Conservation (phyloP, 2,888 invertebrate genomes). For the Zhengitettix transpicula region DNA sequence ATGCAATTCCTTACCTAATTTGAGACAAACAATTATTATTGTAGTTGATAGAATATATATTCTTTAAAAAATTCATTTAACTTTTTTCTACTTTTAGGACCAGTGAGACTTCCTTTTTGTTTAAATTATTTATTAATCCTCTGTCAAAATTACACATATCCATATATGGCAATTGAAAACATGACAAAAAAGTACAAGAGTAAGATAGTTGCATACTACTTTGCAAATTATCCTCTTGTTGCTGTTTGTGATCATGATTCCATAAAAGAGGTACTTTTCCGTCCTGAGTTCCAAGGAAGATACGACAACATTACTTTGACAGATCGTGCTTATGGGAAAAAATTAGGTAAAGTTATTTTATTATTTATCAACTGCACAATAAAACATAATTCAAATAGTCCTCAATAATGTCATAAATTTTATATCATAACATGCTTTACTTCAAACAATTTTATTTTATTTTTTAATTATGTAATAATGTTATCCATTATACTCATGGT, state of each 20-base stretch:
- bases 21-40: no score
- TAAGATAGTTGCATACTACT: conserved; percentile 37
- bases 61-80: no score
- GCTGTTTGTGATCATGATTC: conserved; percentile 35
- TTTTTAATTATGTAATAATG: no score
- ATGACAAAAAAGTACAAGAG: conserved; percentile 39
- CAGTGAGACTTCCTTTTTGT: conserved; percentile 41
- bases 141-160: conserved; percentile 31
- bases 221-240: conserved; percentile 33
- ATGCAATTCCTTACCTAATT: no score
- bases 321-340: background rate
- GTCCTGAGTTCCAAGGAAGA: conserved; percentile 45
- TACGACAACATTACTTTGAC: conserved; percentile 28
- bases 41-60: no score
- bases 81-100: conserved; percentile 27
- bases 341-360: background rate
- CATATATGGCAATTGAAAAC: conserved; percentile 31
- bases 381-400: no score
- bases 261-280: conserved; percentile 37
- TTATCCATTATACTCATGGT: no score
- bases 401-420: no score
- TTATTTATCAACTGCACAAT: no score
- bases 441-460: no score
- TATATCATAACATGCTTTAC: no score
- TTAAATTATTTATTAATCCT: conserved; percentile 43